Percentiles rank a stretch among this genome's conserved stretches.
Conservation (phyloP, 2,888 invertebrate species). For the Junonia oenone region DNA sequence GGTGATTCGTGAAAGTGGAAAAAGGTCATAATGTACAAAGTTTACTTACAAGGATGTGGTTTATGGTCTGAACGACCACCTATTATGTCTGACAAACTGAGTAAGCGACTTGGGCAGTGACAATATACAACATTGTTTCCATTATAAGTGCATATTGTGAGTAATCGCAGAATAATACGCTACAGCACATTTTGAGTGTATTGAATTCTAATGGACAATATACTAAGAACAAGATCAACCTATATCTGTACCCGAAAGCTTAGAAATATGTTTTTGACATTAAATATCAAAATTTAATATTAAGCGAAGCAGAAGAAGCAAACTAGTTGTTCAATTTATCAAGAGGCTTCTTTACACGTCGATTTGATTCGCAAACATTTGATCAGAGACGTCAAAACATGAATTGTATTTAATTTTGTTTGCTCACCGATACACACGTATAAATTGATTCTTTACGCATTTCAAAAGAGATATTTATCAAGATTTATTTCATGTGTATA, state of each 20-base stretch:
- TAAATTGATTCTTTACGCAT: slow-evolving; percentile 7
- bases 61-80: slow-evolving; percentile 28
- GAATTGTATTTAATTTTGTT: slow-evolving; percentile 1
- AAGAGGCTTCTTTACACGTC: neutral
- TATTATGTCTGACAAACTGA: slow-evolving; percentile 3
- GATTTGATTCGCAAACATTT: neutral
- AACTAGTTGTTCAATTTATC: neutral
- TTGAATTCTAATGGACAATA: too few species aligned
- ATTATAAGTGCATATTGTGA: neutral
- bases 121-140: neutral
- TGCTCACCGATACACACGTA: neutral
- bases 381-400: neutral
- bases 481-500: too few species aligned
- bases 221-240: too few species aligned
- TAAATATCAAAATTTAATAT: too few species aligned
- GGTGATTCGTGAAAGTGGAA: slow-evolving; percentile 24
- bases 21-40: slow-evolving; percentile 12
- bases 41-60: slow-evolving; percentile 13
- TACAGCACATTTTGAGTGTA: too few species aligned
- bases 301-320: too few species aligned
- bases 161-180: too few species aligned
- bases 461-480: neutral
- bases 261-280: too few species aligned
- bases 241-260: too few species aligned
- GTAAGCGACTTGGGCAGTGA: neutral